Base-by-base conservation (phyloP, 2,113 vertebrate species). In the Leucopsar rothschildi region DNA sequence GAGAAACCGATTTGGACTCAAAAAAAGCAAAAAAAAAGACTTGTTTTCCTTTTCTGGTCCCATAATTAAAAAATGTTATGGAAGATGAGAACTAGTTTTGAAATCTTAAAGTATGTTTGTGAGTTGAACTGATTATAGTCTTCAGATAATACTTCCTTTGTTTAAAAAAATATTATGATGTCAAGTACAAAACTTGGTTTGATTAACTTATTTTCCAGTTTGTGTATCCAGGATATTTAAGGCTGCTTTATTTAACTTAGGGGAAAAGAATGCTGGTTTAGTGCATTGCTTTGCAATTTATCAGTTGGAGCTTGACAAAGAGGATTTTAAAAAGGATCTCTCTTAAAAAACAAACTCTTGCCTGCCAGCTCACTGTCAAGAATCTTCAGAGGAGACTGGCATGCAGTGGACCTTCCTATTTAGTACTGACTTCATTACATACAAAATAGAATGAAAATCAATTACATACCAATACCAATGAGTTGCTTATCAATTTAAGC, bases 121-220 rank as follows among this genome's bases (percentile, higher is more conserved):
- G 24, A 91, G 31, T 68, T 89, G 47, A 87, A 91, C 37, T 91
- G 84, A 82, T 92, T 47, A 78, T 1, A 76, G 61, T 52, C 73
- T 87, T 87, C 73, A 94, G 61, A 93, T 82, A 94, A 69, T 59
- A 75, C 40, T 89, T 89, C 49, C 78, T 75, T 71, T 76, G 61
- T 94, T 81, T 71, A 21, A 82, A 91, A 82, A 61, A 63, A 69
- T 10, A 92, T 15, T 86, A 86, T 0, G 0, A 82, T 53, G 79
- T 88, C 82, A 90, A 91, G 40, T 57, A 85, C 65, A 79, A 85
- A 90, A 95, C 35, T 82, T n/a, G 12, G 44, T 92, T 89, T 90
- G 82, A 92, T 90, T 91, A 94, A 95, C 49, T 93, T 91, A 85
- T 69, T 94, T 96, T 96, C 82, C 61, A 91, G 73, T 75, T 93